Conservation (phyloP, 2,888 invertebrate genomes). For the Plutella xylostella region DNA sequence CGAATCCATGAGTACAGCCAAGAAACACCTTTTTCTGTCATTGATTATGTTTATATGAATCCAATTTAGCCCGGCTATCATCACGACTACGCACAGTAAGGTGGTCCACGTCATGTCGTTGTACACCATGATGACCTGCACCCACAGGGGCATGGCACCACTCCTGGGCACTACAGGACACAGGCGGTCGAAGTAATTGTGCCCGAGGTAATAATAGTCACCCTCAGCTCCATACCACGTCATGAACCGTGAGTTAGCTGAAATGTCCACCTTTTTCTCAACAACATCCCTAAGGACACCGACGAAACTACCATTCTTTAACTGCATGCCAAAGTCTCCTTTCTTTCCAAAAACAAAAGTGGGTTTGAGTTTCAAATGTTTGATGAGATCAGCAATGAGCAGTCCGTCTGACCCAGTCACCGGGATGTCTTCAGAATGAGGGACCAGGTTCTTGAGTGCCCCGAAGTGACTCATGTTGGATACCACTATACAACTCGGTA, state of each 20-base stretch:
- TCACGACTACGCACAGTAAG: background rate
- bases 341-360: background rate
- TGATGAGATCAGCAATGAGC: constrained; percentile 4
- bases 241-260: constrained; percentile 7
- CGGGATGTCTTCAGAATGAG: background rate
- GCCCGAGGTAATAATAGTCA: constrained; percentile 4
- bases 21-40: background rate
- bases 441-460: background rate
- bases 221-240: constrained; percentile 4
- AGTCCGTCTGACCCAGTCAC: constrained; percentile 5
- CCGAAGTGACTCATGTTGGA: background rate
- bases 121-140: background rate
- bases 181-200: constrained; percentile 4
- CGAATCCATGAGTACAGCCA: background rate
- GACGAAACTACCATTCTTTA: background rate
- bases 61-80: background rate
- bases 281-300: constrained; percentile 5
- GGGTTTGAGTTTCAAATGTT: constrained; percentile 2
- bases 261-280: constrained; percentile 2
- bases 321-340: constrained; percentile 2
- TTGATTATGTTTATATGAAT: background rate
- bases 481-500: background rate
- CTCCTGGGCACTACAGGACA: constrained; percentile 1
- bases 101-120: constrained; percentile 1
- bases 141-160: constrained; percentile 1